Evolutionary conservation across 2,797 vertebrate genomes (phyloP).

Genomic region (Typhlichthys eigenmanni): DNA sequence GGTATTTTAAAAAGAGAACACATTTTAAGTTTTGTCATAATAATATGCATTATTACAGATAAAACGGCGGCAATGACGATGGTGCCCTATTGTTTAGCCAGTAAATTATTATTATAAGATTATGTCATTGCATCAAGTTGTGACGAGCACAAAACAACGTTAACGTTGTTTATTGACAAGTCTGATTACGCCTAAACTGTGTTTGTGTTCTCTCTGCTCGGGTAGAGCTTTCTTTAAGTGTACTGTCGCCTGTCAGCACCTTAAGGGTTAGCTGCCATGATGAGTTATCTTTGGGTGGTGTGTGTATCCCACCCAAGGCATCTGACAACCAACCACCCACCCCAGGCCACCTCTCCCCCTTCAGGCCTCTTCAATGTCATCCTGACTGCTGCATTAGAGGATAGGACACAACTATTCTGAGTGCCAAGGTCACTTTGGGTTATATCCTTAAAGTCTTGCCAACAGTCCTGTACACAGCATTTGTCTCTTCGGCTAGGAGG

Average conservation of each 20-base stretch:
- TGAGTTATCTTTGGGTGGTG: constrained; percentile 63
- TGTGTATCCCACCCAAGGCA: constrained; percentile 24
- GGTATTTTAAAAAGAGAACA: too few relatives aligned
- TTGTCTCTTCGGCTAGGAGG: too few relatives aligned
- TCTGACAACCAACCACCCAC: constrained; percentile 21
- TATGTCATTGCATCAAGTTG: background rate
- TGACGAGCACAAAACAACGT: background rate
- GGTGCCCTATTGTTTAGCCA: background rate
- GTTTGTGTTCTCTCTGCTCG: constrained; percentile 37
- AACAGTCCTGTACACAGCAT: background rate
- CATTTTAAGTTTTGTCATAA: too few relatives aligned
- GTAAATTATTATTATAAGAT: background rate
- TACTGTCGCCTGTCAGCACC: constrained; percentile 67
- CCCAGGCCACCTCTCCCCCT: constrained; percentile 4
- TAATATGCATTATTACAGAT: background rate
- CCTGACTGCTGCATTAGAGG: background rate
- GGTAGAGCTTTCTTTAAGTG: constrained; percentile 44
- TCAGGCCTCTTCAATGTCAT: too few relatives aligned
- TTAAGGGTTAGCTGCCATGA: constrained; percentile 28
- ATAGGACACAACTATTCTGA: constrained; percentile 55
- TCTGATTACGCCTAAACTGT: constrained; percentile 42
- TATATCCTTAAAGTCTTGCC: constrained; percentile 4
- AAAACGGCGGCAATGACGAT: background rate
- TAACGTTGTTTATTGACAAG: constrained; percentile 46
- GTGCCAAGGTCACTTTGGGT: constrained; percentile 34